Evolutionary conservation across 2,113 vertebrate genomes (phyloP).

Genomic region (Oreochromis niloticus): DNA sequence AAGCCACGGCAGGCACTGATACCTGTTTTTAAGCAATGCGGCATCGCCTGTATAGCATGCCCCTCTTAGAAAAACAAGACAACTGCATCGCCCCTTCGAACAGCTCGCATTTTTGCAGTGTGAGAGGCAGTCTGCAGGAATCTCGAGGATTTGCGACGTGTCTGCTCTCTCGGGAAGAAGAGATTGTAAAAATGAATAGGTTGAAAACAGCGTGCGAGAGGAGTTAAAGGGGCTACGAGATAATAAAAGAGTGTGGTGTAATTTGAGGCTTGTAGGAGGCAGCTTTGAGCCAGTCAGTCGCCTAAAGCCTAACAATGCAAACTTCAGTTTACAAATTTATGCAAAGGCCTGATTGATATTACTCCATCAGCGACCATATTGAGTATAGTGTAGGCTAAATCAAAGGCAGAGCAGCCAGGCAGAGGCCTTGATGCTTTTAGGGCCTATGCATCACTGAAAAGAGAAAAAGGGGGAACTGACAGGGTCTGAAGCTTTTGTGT

Average conservation of each 20-base stretch:
- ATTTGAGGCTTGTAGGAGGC: conserved; percentile 60
- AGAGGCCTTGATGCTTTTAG: conserved; percentile 61
- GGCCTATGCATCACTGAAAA: conserved; percentile 53
- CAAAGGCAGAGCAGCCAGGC: conserved; percentile 37
- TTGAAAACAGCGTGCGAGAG: conserved; percentile 72
- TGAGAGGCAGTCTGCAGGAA: conserved; percentile 63
- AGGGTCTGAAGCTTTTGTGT: conserved; percentile 68
- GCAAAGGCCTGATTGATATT: conserved; percentile 56
- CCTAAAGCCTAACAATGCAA: conserved; percentile 47
- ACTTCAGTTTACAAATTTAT: conserved; percentile 52
- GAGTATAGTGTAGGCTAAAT: conserved; percentile 20
- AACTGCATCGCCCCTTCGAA: conserved; percentile 29
- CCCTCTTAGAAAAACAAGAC: conserved; percentile 6
- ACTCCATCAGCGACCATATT: conserved; percentile 47
- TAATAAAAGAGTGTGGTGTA: conserved; percentile 72
- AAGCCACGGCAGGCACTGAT: conserved; percentile 41
- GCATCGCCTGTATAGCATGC: conserved; percentile 14
- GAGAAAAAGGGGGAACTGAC: conserved; percentile 22
- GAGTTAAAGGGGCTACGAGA: conserved; percentile 69
- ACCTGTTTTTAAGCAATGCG: conserved; percentile 45
- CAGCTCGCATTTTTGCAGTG: conserved; percentile 38
- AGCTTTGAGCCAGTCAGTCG: conserved; percentile 45
- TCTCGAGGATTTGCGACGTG: conserved; percentile 73
- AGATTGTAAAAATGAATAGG: conserved; percentile 75
- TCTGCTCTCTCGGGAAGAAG: conserved; percentile 71